Percentiles rank a stretch among this genome's conserved stretches.
Conservation (phyloP, 2,113 vertebrate genomes). For the Xenopus laevis region DNA sequence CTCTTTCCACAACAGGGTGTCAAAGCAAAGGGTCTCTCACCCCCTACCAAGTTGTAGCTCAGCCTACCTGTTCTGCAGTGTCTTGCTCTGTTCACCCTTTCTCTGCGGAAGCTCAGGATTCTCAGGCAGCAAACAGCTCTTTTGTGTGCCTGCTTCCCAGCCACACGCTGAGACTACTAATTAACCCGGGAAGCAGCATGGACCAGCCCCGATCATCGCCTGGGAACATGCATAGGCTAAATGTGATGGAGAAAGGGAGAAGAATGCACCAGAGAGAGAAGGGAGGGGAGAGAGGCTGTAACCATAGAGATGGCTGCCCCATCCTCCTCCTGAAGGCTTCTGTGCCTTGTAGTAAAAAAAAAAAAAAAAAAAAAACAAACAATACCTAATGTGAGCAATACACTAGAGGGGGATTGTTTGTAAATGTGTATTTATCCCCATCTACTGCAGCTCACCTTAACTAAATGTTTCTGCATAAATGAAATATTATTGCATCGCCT, state of each 20-base stretch:
- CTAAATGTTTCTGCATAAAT: slow-evolving; percentile 8
- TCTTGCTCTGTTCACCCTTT: neutral
- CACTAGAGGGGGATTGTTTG: slow-evolving; percentile 29
- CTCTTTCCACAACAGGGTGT: neutral
- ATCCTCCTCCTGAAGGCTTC: slow-evolving; percentile 24
- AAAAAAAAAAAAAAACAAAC: too few relatives aligned
- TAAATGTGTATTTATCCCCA: slow-evolving; percentile 7
- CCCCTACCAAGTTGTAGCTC: slow-evolving; percentile 1
- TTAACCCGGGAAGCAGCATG: slow-evolving; percentile 59
- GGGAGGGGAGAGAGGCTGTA: slow-evolving; percentile 8
- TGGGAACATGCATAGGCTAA: slow-evolving; percentile 52
- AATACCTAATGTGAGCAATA: slow-evolving; percentile 17
- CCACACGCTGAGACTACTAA: slow-evolving; percentile 57
- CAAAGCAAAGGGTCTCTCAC: neutral
- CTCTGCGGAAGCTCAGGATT: slow-evolving; percentile 12
- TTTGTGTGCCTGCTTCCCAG: slow-evolving; percentile 61
- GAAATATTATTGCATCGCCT: neutral
- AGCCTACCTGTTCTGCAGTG: slow-evolving; percentile 14
- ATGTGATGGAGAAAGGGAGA: slow-evolving; percentile 11
- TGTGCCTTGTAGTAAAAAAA: slow-evolving; percentile 32
- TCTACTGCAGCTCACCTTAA: neutral
- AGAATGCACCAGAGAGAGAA: slow-evolving; percentile 26
- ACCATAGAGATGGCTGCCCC: neutral
- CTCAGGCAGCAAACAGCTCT: slow-evolving; percentile 52
- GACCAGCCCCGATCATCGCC: slow-evolving; percentile 40